Percentiles rank a stretch among this genome's conserved stretches.
Conservation (phyloP, 2,113 vertebrate genomes). For the Trogon surrucura region DNA sequence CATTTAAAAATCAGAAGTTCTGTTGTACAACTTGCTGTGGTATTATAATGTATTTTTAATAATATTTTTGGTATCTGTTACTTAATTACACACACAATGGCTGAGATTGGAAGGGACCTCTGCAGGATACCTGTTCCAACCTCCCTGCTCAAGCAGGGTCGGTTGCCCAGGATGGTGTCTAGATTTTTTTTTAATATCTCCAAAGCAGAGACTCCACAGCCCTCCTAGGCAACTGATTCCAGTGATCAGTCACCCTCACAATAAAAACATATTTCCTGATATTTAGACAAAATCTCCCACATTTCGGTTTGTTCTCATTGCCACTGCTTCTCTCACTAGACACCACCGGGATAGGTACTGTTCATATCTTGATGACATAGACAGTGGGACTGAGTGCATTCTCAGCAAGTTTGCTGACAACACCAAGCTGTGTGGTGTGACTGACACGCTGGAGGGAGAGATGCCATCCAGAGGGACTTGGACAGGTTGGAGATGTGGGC, state of each 20-base stretch:
- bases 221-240: not conserved
- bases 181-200: not conserved
- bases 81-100: not conserved
- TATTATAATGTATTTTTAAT: not conserved
- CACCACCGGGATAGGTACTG: not conserved
- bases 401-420: not conserved
- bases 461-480: not conserved
- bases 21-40: not conserved
- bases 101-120: not conserved
- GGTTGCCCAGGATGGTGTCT: not conserved
- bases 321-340: not conserved
- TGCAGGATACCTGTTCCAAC: not conserved
- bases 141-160: not conserved
- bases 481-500: not conserved
- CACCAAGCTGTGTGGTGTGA: not conserved
- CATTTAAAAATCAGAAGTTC: not conserved
- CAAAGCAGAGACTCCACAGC: not conserved
- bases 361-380: not conserved
- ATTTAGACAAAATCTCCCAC: not conserved
- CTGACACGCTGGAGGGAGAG: not conserved
- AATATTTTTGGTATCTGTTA: not conserved
- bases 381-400: not conserved
- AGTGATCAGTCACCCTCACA: not conserved
- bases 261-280: not conserved
- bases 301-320: not conserved